A percentile compares a stretch with the other conserved stretches of the same genome.
phyloP scores from a whole-genome alignment of 2,113 vertebrate genomes.

The Microcebus tavaratra region DNA sequence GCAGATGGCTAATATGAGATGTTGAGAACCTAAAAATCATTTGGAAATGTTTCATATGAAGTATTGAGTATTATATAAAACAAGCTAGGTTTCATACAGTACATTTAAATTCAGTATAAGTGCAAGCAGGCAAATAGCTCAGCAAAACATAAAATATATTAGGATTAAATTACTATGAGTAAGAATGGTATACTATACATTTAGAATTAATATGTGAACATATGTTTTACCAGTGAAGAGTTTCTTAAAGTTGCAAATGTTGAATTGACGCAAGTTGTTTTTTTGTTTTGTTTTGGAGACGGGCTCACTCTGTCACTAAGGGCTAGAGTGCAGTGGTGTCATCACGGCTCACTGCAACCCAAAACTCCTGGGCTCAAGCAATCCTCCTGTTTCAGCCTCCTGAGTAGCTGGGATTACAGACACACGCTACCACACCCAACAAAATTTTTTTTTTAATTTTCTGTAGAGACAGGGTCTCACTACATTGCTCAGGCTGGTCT shows the following conservation, averaged over 20 bases:
- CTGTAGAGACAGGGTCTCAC: too few species aligned
- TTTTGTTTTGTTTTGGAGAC: too few species aligned
- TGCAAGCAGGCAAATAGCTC: neutral
- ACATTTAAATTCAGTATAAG: neutral
- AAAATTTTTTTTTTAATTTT: too few species aligned
- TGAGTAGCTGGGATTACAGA: too few species aligned
- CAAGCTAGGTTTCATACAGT: neutral
- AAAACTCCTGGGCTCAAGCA: too few species aligned
- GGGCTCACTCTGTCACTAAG: too few species aligned
- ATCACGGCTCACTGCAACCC: too few species aligned
- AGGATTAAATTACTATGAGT: neutral
- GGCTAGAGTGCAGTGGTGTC: too few species aligned
- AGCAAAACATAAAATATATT: neutral
- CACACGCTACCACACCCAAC: too few species aligned
- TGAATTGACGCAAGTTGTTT: neutral
- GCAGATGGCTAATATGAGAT: neutral
- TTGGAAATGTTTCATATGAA: slow-evolving; percentile 26
- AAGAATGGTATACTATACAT: neutral
- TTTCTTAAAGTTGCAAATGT: neutral
- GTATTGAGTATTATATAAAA: neutral
- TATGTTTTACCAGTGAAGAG: neutral
- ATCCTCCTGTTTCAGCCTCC: too few species aligned
- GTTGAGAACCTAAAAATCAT: slow-evolving; percentile 37
- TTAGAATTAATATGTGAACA: neutral
- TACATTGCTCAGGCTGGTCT: too few species aligned